These are phyloP conservation scores for Cepaea nemoralis DNA, from an alignment of 1,140 invertebrate genomes.

Conservation along the genomic window DNA sequence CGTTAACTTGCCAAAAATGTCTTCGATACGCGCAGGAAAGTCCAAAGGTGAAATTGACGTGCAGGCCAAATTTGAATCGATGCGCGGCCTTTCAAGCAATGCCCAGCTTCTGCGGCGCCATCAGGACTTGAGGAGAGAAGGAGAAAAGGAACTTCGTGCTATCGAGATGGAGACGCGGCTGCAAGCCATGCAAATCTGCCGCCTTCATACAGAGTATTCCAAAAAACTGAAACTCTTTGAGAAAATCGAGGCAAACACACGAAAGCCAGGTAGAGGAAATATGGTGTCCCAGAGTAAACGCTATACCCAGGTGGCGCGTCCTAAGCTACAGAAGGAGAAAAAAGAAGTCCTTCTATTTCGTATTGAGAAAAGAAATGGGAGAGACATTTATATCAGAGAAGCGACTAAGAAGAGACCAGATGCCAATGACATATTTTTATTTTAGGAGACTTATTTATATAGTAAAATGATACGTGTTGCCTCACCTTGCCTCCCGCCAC, in stretches of 20 bases:
- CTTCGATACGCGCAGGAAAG: no score
- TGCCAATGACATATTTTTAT: neutral
- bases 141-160: neutral
- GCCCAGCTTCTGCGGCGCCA: neutral
- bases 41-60: neutral
- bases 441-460: neutral
- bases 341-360: slow-evolving; percentile 1
- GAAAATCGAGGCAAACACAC: neutral
- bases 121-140: neutral
- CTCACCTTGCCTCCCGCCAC: no score
- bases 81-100: neutral
- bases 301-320: neutral
- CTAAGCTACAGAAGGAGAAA: neutral
- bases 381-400: neutral
- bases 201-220: neutral
- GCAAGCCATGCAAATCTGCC: neutral
- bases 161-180: neutral
- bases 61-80: neutral
- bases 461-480: no score
- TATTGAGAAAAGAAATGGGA: neutral
- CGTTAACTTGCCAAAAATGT: neutral
- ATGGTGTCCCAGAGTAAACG: neutral
- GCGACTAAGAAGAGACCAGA: neutral
- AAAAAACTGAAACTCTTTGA: neutral
- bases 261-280: neutral